These are phyloP conservation scores for Forbesichthys agassizii DNA, from an alignment of 2,113 vertebrate species.

Conservation along the genomic window DNA sequence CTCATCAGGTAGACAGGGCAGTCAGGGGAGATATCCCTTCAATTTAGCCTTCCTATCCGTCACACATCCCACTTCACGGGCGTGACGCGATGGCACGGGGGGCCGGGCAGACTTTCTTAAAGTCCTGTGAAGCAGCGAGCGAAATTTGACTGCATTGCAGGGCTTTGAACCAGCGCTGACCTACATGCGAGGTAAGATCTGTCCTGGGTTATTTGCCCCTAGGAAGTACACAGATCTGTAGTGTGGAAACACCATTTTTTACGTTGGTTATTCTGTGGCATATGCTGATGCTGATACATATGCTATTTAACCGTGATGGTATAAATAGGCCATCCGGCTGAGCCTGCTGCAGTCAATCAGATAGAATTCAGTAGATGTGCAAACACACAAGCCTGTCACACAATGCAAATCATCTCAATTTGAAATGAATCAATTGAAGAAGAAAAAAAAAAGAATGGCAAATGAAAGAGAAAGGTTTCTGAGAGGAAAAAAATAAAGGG, in stretches of 20 bases:
- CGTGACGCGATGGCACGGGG: conserved; percentile 54
- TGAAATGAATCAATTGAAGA: conserved; percentile 45
- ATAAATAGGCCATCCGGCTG: conserved; percentile 16
- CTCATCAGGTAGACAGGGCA: conserved; percentile 64
- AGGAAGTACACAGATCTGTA: conserved; percentile 10
- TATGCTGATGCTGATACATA: conserved; percentile 22
- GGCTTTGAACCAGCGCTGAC: conserved; percentile 59
- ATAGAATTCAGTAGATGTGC: conserved; percentile 64
- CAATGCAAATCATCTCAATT: conserved; percentile 68
- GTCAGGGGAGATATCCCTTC: conserved; percentile 57
- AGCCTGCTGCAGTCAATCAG: conserved; percentile 50
- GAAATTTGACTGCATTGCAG: conserved; percentile 42
- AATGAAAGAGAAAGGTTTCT: conserved; percentile 36
- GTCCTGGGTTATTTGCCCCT: background rate
- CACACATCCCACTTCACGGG: conserved; percentile 58
- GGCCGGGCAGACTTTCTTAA: conserved; percentile 62
- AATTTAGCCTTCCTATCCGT: conserved; percentile 68
- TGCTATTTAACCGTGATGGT: conserved; percentile 8
- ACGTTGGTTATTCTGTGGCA: conserved; percentile 5
- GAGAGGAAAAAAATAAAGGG: conserved; percentile 22
- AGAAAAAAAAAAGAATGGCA: conserved; percentile 41
- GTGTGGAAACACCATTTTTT: conserved; percentile 14
- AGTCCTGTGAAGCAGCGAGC: conserved; percentile 52
- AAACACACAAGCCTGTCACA: conserved; percentile 77
- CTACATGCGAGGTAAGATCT: conserved; percentile 52